Percentiles rank a stretch among this genome's conserved stretches.
Conservation (phyloP, 2,888 invertebrate genomes). For the Epirrhoe tristata region DNA sequence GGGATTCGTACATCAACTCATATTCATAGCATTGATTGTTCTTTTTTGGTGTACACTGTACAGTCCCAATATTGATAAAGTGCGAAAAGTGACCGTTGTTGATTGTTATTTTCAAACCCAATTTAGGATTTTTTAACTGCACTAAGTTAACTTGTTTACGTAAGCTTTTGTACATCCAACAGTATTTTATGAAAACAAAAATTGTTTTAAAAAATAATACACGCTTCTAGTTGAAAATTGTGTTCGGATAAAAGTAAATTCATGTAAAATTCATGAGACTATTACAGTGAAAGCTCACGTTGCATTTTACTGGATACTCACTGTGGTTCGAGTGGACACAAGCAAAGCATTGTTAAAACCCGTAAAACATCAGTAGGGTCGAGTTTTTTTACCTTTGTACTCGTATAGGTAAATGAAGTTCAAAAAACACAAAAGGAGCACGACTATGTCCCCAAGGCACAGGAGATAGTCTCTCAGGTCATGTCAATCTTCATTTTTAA, state of each 20-base stretch:
- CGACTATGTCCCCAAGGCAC: no score
- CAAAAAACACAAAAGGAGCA: no score
- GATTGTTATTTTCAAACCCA: no score
- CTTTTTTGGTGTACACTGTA: not conserved
- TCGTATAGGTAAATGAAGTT: no score
- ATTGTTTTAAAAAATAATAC: not conserved
- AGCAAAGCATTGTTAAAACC: no score
- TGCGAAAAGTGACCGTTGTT: no score
- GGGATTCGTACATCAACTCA: slow-evolving; percentile 1
- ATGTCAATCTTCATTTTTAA: no score
- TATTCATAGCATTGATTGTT: not conserved
- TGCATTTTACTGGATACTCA: not conserved
- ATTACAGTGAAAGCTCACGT: not conserved
- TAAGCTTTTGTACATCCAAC: not conserved
- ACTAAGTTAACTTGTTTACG: not conserved
- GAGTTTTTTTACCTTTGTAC: no score
- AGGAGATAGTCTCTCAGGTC: no score
- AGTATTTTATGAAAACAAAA: not conserved
- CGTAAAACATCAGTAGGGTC: no score
- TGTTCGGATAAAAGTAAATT: slow-evolving; percentile 8
- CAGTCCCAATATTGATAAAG: not conserved
- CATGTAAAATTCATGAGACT: slow-evolving; percentile 14
- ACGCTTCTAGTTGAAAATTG: not conserved
- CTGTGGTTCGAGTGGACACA: no score
- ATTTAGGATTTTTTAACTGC: not conserved